These are phyloP conservation scores for Oxyruncus cristatus DNA, from an alignment of 2,113 vertebrate genomes.

Conservation along the genomic window DNA sequence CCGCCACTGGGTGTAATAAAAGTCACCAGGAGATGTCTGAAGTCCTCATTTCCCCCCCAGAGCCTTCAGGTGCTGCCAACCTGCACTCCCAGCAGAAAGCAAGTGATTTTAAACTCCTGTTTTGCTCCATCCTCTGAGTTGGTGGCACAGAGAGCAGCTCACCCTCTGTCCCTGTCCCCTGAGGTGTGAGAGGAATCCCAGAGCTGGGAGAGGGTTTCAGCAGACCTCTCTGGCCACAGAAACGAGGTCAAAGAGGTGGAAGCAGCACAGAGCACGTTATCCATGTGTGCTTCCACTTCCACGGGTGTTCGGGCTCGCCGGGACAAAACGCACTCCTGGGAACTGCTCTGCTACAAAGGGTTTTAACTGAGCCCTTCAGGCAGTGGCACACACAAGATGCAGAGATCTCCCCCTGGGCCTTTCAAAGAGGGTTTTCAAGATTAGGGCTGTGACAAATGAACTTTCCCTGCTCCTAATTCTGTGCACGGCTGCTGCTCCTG, in stretches of 20 bases:
- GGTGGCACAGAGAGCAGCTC: neutral
- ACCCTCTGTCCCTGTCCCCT: neutral
- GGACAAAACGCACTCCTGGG: neutral
- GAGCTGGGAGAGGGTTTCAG: neutral
- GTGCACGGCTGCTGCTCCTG: neutral
- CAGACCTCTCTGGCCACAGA: neutral
- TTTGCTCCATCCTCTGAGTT: neutral
- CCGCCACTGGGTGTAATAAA: neutral
- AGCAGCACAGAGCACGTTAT: neutral
- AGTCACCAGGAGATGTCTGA: neutral
- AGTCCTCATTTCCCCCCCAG: neutral
- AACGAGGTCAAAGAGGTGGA: neutral
- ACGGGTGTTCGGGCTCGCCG: neutral
- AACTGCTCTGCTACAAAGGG: fast-evolving
- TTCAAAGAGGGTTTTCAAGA: no score
- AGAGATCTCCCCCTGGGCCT: neutral
- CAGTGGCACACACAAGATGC: neutral
- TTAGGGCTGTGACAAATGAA: neutral
- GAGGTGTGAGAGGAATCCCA: neutral
- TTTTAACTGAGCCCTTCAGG: neutral
- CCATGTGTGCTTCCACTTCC: neutral
- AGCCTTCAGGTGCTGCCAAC: neutral
- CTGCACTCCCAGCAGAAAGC: neutral
- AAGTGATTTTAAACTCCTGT: neutral
- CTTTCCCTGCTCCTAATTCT: neutral